Evolutionary conservation across 2,888 invertebrate species (phyloP), one percentile per base, ranked within the genome.

Genomic region (Andricus quercusramuli): DNA sequence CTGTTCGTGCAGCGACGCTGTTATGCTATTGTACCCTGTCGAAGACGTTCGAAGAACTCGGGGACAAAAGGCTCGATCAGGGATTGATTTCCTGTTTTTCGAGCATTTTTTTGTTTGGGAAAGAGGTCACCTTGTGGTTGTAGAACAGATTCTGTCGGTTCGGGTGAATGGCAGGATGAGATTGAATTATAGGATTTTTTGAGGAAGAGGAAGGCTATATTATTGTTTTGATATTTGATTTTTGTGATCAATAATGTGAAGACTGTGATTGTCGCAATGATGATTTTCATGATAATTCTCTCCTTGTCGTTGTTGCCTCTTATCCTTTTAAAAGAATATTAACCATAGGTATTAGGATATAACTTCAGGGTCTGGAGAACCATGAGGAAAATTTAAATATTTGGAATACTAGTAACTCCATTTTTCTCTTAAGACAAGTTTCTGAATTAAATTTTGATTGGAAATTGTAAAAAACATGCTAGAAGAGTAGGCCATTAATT

Each of bases 41-140:
- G 29, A 74, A 74, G 29, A 74, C 11, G 20, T 70, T 70, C 70
- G 29, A 56, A 74, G 56, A 74, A 74, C 32, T 74, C n/a, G 29
- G 5, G 74, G n/a, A 74, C 74, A 74, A 74, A 74, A 56, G 74
- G 20, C 74, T 74, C 47, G 74, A 74, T 74, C 51, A 74, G n/a
- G 51, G 56, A 74, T 74, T 74, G 74, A 56, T 74, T 74, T 74
- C 74, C 74, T 74, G 74, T 74, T 74, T 74, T 74, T 74, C 56
- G 32, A 56, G 5, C 4, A 32, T 32, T 74, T 74, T 56, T 44
- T 20, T n/a, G n/a, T 25, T 15, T 25, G 51, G 20, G 25, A 70
- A 74, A 56, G 56, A 74, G 56, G 74, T 32, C 51, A 56, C n/a
- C 56, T 74, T 74, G 51, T 29, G 74, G 74, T 74, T 56, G 56